phyloP scores from a whole-genome alignment of 2,888 invertebrate genomes.

The Bimastos eiseni region DNA sequence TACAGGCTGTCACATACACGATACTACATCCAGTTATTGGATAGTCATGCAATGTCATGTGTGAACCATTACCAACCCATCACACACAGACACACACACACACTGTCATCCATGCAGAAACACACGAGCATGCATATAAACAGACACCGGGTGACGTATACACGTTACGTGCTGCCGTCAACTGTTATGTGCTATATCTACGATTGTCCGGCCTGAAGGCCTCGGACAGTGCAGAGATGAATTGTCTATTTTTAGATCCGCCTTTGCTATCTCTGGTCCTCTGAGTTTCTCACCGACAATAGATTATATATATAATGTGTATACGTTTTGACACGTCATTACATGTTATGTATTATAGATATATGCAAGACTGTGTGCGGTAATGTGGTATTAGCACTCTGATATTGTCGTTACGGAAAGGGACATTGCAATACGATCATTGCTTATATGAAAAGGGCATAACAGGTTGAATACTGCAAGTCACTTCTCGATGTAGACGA shows the following conservation, averaged over 20 bases:
- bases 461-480: not conserved
- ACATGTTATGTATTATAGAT: not conserved
- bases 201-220: not conserved
- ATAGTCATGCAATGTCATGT: not conserved
- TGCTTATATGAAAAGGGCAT: not conserved
- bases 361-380: not conserved
- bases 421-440: not conserved
- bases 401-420: not conserved
- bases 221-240: not conserved
- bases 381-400: not conserved
- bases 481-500: too few species aligned
- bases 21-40: not conserved
- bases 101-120: too few species aligned
- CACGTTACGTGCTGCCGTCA: not conserved
- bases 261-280: not conserved
- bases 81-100: not conserved
- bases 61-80: not conserved
- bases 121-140: not conserved
- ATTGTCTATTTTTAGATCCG: not conserved
- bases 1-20: too few species aligned
- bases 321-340: not conserved
- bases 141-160: not conserved
- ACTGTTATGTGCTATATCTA: not conserved
- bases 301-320: too few species aligned
- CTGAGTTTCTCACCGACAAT: not conserved